Percentiles rank a stretch among this genome's conserved stretches.
Conservation (phyloP, 2,888 invertebrate genomes). For the Hirtodrosophila histrioides region DNA sequence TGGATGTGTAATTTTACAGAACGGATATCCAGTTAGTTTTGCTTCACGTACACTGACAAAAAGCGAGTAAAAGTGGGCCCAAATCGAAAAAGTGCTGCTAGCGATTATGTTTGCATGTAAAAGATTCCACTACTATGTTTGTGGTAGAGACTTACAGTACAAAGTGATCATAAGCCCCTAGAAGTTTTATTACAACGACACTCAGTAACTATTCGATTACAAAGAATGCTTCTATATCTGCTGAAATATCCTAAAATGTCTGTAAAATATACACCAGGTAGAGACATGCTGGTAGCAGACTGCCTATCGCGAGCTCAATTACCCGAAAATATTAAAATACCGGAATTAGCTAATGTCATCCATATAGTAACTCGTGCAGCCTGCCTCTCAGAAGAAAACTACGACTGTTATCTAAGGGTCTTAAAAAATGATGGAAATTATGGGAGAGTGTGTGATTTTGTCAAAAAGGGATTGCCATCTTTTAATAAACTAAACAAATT, state of each 20-base stretch:
- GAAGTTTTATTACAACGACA: slow-evolving; percentile 67
- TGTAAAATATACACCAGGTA: slow-evolving; percentile 55
- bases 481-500: neutral
- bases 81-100: too few relatives aligned
- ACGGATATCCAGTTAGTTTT: too few relatives aligned
- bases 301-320: slow-evolving; percentile 49
- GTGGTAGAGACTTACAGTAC: slow-evolving; percentile 39
- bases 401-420: slow-evolving; percentile 15
- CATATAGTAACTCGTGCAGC: slow-evolving; percentile 23
- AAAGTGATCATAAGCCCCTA: slow-evolving; percentile 79
- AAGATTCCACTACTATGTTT: too few relatives aligned
- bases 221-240: slow-evolving; percentile 67
- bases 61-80: slow-evolving; percentile 1
- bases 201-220: slow-evolving; percentile 65
- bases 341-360: slow-evolving; percentile 28
- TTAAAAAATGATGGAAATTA: slow-evolving; percentile 20
- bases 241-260: slow-evolving; percentile 60
- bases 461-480: neutral
- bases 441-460: neutral
- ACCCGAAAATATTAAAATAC: slow-evolving; percentile 14
- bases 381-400: slow-evolving; percentile 19
- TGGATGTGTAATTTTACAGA: too few relatives aligned
- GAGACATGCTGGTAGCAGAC: slow-evolving; percentile 40
- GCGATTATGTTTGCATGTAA: too few relatives aligned
- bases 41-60: too few relatives aligned